Evolutionary conservation across 2,888 invertebrate species (phyloP), one percentile per base, ranked within the genome.

Genomic region (Zygothrica quintamaculata): DNA sequence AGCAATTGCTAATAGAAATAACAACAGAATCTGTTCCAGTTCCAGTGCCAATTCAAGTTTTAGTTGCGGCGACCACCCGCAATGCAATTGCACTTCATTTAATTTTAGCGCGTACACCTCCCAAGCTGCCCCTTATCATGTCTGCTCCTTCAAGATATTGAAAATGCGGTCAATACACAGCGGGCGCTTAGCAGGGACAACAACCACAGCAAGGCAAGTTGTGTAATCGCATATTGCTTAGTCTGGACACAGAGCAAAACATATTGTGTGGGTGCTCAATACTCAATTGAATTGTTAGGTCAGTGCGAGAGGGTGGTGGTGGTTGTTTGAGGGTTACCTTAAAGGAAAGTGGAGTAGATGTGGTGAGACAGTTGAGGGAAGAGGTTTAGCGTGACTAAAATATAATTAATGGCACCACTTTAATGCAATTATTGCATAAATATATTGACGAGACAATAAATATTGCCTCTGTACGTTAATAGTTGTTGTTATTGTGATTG

Each of bases 371-470:
- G 33, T n/a, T n/a, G n/a, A n/a, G 5, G 9, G 34, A 8, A 13
- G 43, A 7, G 11, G 16, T 48, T 44, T 37, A 43, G 61, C 64
- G 60, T 64, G 59, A 71, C 55, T 71, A 60, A 68, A 74, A 80
- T 50, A 87, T 84, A 84, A 82, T 84, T 87, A 80, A 87, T 82
- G 77, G 68, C 74, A 80, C 67, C 85, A 87, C 81, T 84, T 84
- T 60, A 58, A 74, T 87, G 81, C 81, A 81, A 87, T 74, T 77
- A 87, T 77, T 84, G 72, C 81, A 81, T 87, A 74, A 74, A 80
- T 84, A 84, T 84, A 86, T 80, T 86, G 77, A 58, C 60, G 65
- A 80, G 77, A 74, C 69, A 87, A 80, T 72, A 77, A 77, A 86
- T 86, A 79, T 64, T 69, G 60, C 25, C 39, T n/a, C 48, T 64